phyloP scores from a whole-genome alignment of 1,140 invertebrate genomes.

The Hylaeus anthracinus region DNA sequence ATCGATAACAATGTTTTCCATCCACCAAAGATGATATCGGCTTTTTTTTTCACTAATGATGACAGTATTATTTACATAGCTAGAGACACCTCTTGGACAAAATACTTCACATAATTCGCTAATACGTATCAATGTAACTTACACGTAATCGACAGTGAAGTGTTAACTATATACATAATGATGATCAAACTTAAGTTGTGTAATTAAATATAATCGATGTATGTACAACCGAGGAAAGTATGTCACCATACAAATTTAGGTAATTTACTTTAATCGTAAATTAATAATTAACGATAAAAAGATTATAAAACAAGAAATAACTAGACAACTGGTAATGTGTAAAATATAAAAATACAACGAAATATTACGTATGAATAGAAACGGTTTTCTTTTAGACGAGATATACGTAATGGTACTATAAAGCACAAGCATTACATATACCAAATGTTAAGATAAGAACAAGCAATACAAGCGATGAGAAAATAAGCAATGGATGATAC shows the following conservation, averaged over 20 bases:
- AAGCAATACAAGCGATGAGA: slow-evolving; percentile 67
- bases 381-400: slow-evolving; percentile 28
- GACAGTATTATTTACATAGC: slow-evolving; percentile 59
- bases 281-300: background rate
- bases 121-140: slow-evolving; percentile 19
- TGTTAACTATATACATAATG: slow-evolving; percentile 25
- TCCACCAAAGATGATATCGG: slow-evolving; percentile 48
- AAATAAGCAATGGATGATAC: slow-evolving; percentile 70
- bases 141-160: slow-evolving; percentile 13
- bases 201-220: slow-evolving; percentile 2
- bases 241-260: background rate
- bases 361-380: background rate
- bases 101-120: slow-evolving; percentile 26
- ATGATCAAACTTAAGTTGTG: slow-evolving; percentile 5
- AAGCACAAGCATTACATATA: slow-evolving; percentile 71
- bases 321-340: slow-evolving; percentile 1
- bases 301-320: slow-evolving; percentile 2
- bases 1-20: slow-evolving; percentile 46
- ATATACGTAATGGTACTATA: slow-evolving; percentile 67
- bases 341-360: background rate
- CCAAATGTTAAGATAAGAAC: slow-evolving; percentile 68
- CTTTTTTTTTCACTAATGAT: slow-evolving; percentile 43
- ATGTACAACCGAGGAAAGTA: slow-evolving; percentile 5
- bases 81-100: slow-evolving; percentile 73
- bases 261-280: slow-evolving; percentile 1